Evolutionary conservation across 2,888 invertebrate species (phyloP), one percentile per base, ranked within the genome.

Genomic region (Cephus runcator): DNA sequence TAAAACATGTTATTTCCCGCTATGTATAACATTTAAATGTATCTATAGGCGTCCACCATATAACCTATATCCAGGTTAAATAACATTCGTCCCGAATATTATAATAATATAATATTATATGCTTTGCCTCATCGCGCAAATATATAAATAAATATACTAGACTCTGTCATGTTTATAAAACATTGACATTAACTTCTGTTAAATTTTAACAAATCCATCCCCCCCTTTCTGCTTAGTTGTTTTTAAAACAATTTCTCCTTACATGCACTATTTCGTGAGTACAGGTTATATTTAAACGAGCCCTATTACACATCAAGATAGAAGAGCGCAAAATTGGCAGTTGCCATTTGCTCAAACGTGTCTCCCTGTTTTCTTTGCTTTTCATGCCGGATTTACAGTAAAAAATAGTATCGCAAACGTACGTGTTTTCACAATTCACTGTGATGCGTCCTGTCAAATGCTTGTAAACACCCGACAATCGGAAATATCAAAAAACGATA

Each of bases 161-260:
- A 86, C 85, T 88, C 84, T 86, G 89, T 89, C 90, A 91, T 91
- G 90, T 91, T 91, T 91, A 91, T 90, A 90, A 91, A 91, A 91
- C 91, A 91, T 85, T 89, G 90, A 91, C 89, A 85, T 86, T 85
- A 86, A 86, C 88, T 89, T 89, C 90, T 90, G 90, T 91, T 91
- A 90, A 90, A 91, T 90, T 91, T 91, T 91, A 91, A 91, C 90
- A 91, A 91, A 90, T 86, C 81, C 79, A 76, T 81, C 79, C 79
- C 79, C 82, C 80, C 81, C 83, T 79, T 80, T 56, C 56, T 56
- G 82, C 82, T 84, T 79, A 80, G 83, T 87, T 86, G 85, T 85
- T 88, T 81, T 78, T 85, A 84, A 87, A 86, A 86, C 85, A 87
- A 86, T 84, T 83, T 86, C 74, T 75, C 23, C 40, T 75, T 75